Percentiles rank a stretch among this genome's conserved stretches.
phyloP scores from a whole-genome alignment of 2,113 vertebrate genomes.

The Gambusia holbrooki region DNA sequence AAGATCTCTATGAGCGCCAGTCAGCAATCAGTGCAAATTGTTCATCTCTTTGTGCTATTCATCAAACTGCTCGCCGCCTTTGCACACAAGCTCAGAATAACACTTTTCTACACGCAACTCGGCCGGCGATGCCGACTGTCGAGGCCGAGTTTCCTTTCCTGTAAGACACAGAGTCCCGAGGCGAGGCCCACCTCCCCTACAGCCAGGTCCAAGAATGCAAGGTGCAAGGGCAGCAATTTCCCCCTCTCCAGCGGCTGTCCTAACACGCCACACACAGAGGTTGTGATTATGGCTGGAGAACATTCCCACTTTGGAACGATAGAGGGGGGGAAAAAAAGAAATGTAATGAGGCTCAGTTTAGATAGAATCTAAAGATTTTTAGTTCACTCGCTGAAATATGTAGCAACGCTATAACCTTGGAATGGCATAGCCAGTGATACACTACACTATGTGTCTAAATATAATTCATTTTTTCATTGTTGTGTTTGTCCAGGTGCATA shows the following conservation, averaged over 20 bases:
- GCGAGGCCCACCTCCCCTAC: slow-evolving; percentile 1
- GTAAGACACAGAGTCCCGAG: slow-evolving; percentile 21
- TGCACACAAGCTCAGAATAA: slow-evolving; percentile 22
- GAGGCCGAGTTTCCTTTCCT: slow-evolving; percentile 24
- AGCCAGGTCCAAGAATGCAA: slow-evolving; percentile 67
- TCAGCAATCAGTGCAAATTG: background rate
- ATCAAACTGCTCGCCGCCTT: slow-evolving; percentile 14
- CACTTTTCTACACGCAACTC: slow-evolving; percentile 32
- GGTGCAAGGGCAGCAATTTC: slow-evolving; percentile 75
- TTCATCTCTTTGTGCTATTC: background rate
- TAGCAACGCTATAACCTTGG: background rate
- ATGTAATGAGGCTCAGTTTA: background rate
- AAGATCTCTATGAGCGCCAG: background rate
- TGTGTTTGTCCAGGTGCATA: slow-evolving; percentile 75
- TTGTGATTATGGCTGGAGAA: slow-evolving; percentile 44
- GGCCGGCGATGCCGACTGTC: slow-evolving; percentile 16
- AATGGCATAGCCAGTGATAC: background rate
- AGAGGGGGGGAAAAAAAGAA: background rate
- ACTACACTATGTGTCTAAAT: background rate
- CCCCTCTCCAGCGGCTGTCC: slow-evolving; percentile 39
- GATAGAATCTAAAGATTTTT: slow-evolving; percentile 26
- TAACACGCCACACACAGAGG: slow-evolving; percentile 68
- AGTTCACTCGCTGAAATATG: too few species aligned
- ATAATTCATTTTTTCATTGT: slow-evolving; percentile 53
- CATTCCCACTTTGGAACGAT: slow-evolving; percentile 14